A percentile compares a stretch with the other conserved stretches of the same genome.
phyloP scores from a whole-genome alignment of 2,888 invertebrate species.

The Camponotus fellah region DNA sequence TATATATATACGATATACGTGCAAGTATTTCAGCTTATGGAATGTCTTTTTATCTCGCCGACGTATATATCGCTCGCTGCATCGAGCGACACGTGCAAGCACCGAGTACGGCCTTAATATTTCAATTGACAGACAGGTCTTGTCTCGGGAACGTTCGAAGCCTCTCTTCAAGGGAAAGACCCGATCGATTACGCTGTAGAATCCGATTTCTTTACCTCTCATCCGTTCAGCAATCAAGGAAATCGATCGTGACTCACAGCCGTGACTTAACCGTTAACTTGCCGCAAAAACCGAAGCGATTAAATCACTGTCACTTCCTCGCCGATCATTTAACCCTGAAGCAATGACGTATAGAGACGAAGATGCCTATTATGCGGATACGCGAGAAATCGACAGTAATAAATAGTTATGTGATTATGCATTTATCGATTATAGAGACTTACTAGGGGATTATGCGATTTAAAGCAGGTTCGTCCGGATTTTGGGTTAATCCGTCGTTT shows the following conservation, averaged over 20 bases:
- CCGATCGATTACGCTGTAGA: slow-evolving; percentile 7
- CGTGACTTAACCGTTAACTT: slow-evolving; percentile 47
- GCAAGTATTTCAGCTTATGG: slow-evolving; percentile 39
- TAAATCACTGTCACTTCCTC: slow-evolving; percentile 70
- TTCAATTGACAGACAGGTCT: slow-evolving; percentile 16
- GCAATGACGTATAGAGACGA: slow-evolving; percentile 70
- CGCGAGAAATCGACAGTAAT: slow-evolving; percentile 15
- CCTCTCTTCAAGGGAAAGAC: background rate
- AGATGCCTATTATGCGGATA: slow-evolving; percentile 4
- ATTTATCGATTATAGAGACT: background rate
- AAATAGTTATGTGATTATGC: background rate
- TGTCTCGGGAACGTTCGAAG: background rate
- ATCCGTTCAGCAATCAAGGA: slow-evolving; percentile 2
- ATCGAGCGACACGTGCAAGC: slow-evolving; percentile 26
- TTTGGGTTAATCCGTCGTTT: background rate
- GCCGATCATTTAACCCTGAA: slow-evolving; percentile 71
- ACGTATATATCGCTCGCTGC: background rate
- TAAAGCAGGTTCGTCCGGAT: slow-evolving; percentile 9
- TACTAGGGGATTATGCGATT: background rate
- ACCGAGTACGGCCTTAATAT: slow-evolving; percentile 29
- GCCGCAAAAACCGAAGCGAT: slow-evolving; percentile 67
- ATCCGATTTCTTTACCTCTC: background rate
- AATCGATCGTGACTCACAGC: slow-evolving; percentile 56
- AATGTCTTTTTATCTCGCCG: slow-evolving; percentile 49
- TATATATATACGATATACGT: background rate